Evolutionary conservation across 2,797 vertebrate species (phyloP), one percentile per base, ranked within the genome.

Genomic region (Eupleurogrammus muticus): DNA sequence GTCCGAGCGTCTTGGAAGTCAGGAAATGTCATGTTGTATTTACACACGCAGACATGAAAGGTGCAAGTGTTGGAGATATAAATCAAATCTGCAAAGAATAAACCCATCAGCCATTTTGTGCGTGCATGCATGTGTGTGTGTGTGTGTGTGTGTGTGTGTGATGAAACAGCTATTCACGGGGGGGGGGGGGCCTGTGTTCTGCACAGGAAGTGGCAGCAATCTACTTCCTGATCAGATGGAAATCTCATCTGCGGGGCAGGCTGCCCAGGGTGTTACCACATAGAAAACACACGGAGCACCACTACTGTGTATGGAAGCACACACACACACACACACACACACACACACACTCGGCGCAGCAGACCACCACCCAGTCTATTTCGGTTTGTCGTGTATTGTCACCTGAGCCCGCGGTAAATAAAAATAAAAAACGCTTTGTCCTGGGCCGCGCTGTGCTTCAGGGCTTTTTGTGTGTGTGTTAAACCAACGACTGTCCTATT

Each of bases 151-250:
- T 35, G 38, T 53, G 40, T 52, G 44, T 59, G 46, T 60, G 52
- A 75, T 78, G 62, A 77, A 80, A 72, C 57, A 42, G 70, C 48
- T n/a, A 68, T 82, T 75, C 66, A 67, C 63, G 49, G 52, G 60
- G 61, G 67, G 54, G 63, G 49, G 52, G 60, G 61, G 67, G 54
- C 68, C 40, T 75, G 69, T 83, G 93, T 94, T 95, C 93, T 92
- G 91, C 85, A 93, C 94, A 96, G 96, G 95, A 96, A 96, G 95
- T 95, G 93, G 93, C 94, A 96, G 94, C 91, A 94, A 95, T 95
- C 90, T 92, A 95, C 95, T 96, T 97, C 96, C 95, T 96, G 94
- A 90, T 93, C 85, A 88, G 90, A 94, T 92, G 75, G 93, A 95
- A 96, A 95, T 96, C 95, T 95, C 90, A 94, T 96, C 95, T 96